These are phyloP conservation scores for Gastracanthus pulcherrimus DNA, from an alignment of 2,888 invertebrate species.

Conservation along the genomic window DNA sequence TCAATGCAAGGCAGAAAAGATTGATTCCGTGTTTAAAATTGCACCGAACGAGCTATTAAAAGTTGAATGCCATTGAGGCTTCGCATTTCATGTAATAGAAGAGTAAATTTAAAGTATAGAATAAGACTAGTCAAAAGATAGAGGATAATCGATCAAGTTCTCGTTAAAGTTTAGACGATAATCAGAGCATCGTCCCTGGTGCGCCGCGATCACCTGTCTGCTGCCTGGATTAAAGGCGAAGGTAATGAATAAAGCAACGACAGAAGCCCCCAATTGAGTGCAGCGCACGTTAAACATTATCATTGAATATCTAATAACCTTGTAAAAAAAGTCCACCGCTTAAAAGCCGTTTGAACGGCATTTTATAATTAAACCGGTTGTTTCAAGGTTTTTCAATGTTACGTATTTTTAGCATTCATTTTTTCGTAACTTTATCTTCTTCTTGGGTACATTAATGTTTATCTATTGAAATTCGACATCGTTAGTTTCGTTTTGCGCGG, in stretches of 20 bases:
- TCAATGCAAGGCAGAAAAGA: too few relatives aligned
- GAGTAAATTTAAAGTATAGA: not conserved
- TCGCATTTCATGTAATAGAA: too few relatives aligned
- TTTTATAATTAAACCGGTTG: not conserved
- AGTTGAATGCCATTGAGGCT: too few relatives aligned
- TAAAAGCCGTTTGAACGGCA: not conserved
- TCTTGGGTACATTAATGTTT: not conserved
- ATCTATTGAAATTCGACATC: not conserved
- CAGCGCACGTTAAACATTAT: not conserved
- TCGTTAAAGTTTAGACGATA: not conserved
- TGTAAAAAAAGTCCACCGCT: not conserved
- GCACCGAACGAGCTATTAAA: too few relatives aligned
- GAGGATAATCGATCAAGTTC: not conserved
- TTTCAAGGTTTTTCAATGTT: not conserved
- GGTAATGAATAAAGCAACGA: not conserved
- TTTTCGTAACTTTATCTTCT: not conserved
- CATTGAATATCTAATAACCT: not conserved
- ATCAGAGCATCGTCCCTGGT: not conserved
- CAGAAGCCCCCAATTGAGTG: not conserved
- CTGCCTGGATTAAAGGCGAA: not conserved
- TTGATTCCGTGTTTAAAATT: too few relatives aligned
- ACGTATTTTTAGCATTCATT: not conserved
- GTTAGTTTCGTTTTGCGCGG: not conserved
- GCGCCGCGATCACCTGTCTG: not conserved
- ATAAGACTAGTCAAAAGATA: too few relatives aligned